Base-by-base conservation (phyloP, 2,888 invertebrate species). In the Apamea crenata region DNA sequence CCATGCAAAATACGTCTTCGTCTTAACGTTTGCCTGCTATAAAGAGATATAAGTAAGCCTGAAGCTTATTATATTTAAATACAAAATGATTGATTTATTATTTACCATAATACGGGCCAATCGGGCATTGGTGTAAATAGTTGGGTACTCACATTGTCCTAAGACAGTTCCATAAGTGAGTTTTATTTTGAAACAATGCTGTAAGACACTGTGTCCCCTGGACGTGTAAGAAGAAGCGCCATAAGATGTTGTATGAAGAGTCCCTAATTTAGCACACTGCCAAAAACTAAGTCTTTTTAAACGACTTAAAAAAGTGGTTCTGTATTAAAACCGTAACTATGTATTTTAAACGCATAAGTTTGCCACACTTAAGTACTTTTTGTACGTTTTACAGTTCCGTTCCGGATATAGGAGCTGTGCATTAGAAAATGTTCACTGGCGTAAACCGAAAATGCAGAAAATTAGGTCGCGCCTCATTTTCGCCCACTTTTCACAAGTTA, bases 391-490 rank as follows among this genome's bases (percentile, higher is more conserved):
- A 56, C 8, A 6, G 44, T 78, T 21, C 29, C 7, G 40, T 44
- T 44, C 16, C 12, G 10, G 2, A 16, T 25, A 76, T n/a, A 47
- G 16, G 8, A 73, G 50, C 50, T 21, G 32, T 32, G 16, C 66
- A 47, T 73, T 80, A 75, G 61, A 83, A 67, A 78, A 76, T 67
- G 3, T 80, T 72, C 53, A 82, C 74, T 76, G 74, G 71, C 67
- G 32, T 79, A 44, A 83, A 76, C 75, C 69, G 61, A 81, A 86
- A 81, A 82, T 40, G 61, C 32, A 56, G 74, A 63, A 77, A 88
- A 82, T 85, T 81, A 74, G 87, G 89, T 87, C 85, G 40, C 77
- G 75, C 73, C 67, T 78, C 77, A 77, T 88, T 87, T 87, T 84
- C 75, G 65, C 72, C 70, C 65, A 81, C 85, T 82, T 77, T 74